Conservation (phyloP, 2,888 invertebrate genomes). For the Macrosiphum euphorbiae region DNA sequence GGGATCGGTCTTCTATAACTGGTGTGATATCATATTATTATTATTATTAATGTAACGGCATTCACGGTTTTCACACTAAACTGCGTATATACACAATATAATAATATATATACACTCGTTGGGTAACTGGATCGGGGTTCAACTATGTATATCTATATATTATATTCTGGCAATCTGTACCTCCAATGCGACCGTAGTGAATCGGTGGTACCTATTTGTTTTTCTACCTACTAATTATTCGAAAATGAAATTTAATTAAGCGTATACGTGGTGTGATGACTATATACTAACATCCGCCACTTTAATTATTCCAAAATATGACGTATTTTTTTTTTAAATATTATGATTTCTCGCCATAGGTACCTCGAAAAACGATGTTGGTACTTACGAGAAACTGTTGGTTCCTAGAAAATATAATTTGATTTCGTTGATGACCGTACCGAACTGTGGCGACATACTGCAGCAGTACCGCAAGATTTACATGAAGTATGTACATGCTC, state of each 20-base stretch:
- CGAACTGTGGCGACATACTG: neutral
- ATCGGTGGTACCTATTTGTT: neutral
- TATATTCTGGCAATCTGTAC: neutral
- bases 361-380: neutral
- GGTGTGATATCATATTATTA: slow-evolving; percentile 41
- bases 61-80: slow-evolving; percentile 26
- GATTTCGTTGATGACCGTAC: neutral
- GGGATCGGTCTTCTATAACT: slow-evolving; percentile 17
- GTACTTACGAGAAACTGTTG: neutral
- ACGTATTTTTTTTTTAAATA: neutral
- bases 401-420: neutral
- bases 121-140: neutral
- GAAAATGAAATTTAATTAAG: slow-evolving; percentile 34
- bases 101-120: neutral
- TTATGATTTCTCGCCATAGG: neutral
- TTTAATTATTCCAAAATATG: neutral
- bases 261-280: neutral
- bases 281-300: neutral
- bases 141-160: neutral
- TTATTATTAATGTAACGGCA: slow-evolving; percentile 37
- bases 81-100: neutral
- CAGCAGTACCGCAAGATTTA: neutral
- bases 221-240: slow-evolving; percentile 17
- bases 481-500: neutral
- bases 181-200: neutral